Base-by-base conservation (phyloP, 1,140 invertebrate genomes). In the Heliconius melpomene region DNA sequence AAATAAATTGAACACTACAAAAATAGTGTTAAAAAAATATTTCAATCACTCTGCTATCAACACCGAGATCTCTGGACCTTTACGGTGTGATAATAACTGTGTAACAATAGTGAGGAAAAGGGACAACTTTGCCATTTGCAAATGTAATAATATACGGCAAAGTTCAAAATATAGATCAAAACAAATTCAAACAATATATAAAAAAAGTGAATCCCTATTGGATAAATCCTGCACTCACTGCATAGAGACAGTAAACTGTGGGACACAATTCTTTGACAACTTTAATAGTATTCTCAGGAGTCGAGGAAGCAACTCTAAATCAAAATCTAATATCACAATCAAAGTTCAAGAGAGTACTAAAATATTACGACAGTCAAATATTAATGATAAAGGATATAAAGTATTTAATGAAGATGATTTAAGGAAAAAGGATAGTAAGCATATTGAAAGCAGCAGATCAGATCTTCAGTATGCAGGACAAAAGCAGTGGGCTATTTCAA, bases 401-500 rank as follows among this genome's bases (percentile, higher is more conserved):
- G 11, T 29, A 40, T 36, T 13, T 71, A 36, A 7, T 18, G 71
- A 72, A 38, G 36, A 40, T 72, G 11, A 29, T 38, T 66, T 66
- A 66, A 66, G 23, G 60, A 66, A 29, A 26, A 29, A 29, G 26
- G 8, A 66, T 29, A 66, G 18, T 29, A 66, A 29, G 9, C 9
- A 66, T 26, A 66, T 66, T 66, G 60, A 66, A 13, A 16, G 3
- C 9, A 66, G 11, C 26, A 66, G 60, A 66, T 26, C n/a, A 29
- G 23, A 66, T 32, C 66, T 80, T 32, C 74, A 74, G 72, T 75
- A 40, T 75, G 60, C 36, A 11, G 57, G 79, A 79, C 82, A 74
- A 36, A 90, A 86, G 76, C 79, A 85, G 66, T 93, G 91, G 91
- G 87, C 90, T 70, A 72, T 93, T 72, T 83, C 88, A 57, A 86